Evolutionary conservation across 1,140 invertebrate genomes (phyloP).

Genomic region (Lucilia cuprina): DNA sequence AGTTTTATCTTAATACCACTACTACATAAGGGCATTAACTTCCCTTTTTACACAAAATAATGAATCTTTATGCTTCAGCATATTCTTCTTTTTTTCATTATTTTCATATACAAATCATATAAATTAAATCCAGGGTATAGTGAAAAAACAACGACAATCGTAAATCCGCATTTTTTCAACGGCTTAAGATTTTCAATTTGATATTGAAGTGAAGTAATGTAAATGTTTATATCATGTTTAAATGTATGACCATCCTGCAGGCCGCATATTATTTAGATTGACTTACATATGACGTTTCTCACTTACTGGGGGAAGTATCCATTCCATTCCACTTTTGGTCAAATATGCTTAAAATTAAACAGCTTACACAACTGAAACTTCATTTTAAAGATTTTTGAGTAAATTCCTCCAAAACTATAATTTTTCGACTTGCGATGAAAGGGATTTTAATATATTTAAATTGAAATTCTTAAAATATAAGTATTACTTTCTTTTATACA

Average conservation of each 20-base stretch:
- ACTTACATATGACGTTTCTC: constrained; percentile 11
- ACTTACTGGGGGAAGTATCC: background rate
- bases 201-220: background rate
- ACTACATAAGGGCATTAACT: constrained; percentile 19
- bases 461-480: no score
- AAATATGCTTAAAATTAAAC: no score
- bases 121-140: background rate
- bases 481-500: no score
- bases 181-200: constrained; percentile 21
- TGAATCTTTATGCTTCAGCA: background rate
- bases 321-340: no score
- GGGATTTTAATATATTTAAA: no score
- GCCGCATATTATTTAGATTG: background rate
- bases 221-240: background rate
- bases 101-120: background rate
- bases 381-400: no score
- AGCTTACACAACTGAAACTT: no score
- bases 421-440: no score
- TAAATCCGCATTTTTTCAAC: constrained; percentile 18
- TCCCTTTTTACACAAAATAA: background rate
- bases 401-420: no score
- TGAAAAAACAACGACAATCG: background rate
- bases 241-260: background rate
- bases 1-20: constrained; percentile 27
- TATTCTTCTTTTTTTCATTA: background rate